phyloP scores from a whole-genome alignment of 1,140 invertebrate genomes.

The Musca vetustissima region DNA sequence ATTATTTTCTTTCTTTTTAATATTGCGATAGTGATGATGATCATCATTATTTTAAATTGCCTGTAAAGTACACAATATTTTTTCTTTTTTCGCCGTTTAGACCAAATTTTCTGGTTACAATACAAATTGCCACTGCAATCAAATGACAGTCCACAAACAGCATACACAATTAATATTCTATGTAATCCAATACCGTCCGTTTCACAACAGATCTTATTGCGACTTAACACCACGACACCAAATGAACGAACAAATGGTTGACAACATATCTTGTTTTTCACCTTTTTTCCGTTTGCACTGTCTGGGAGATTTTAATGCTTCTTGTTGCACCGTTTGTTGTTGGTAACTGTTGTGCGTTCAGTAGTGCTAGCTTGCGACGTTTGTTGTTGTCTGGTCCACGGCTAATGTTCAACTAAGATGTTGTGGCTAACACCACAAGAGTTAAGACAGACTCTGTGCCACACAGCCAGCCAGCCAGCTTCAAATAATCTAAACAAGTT shows the following conservation, averaged over 20 bases:
- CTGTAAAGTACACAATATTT: not conserved
- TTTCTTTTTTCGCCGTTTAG: not conserved
- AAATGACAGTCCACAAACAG: too few relatives aligned
- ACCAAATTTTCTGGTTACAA: not conserved
- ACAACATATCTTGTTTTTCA: slow-evolving; percentile 13
- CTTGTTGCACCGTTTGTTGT: not conserved
- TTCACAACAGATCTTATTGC: slow-evolving; percentile 2
- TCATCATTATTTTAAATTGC: not conserved
- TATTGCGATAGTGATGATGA: not conserved
- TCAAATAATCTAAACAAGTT: too few relatives aligned
- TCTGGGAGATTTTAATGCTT: not conserved
- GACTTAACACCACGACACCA: slow-evolving; percentile 11
- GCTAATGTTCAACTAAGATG: too few relatives aligned
- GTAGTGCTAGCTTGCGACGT: too few relatives aligned
- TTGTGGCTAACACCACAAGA: too few relatives aligned
- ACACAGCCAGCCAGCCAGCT: too few relatives aligned
- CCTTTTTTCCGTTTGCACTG: not conserved
- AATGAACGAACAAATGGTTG: slow-evolving; percentile 11
- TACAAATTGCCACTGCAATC: not conserved
- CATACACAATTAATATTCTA: not conserved
- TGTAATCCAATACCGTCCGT: not conserved
- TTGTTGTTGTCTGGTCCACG: too few relatives aligned
- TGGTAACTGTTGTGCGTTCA: too few relatives aligned
- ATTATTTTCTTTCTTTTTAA: too few relatives aligned
- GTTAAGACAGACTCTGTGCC: too few relatives aligned